phyloP scores from a whole-genome alignment of 92 coral and sea anemone genomes.

The Palythoa grandiflora region DNA sequence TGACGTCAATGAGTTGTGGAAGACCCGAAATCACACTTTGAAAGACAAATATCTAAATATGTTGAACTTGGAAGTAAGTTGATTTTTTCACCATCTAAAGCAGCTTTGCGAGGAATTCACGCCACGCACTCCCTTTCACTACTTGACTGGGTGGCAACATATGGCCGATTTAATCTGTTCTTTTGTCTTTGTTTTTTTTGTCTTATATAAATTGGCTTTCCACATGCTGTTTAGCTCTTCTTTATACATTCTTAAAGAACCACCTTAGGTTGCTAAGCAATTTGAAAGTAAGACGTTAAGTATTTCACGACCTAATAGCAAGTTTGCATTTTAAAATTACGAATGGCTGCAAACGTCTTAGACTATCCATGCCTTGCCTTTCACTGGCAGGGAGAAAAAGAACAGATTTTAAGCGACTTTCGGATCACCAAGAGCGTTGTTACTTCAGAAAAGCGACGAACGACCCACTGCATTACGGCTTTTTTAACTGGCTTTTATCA shows the following conservation, averaged over 20 bases:
- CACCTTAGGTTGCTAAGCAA: slow-evolving; percentile 32
- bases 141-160: slow-evolving; percentile 32
- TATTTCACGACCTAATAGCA: background rate
- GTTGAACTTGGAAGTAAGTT: slow-evolving; percentile 1
- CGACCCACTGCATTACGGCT: background rate
- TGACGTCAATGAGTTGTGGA: background rate
- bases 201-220: slow-evolving; percentile 35
- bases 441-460: background rate
- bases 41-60: background rate
- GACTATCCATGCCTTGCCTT: background rate
- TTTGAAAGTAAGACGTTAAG: background rate
- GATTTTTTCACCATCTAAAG: slow-evolving; percentile 1
- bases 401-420: background rate
- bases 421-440: background rate
- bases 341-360: background rate
- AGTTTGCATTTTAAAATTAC: background rate
- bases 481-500: background rate
- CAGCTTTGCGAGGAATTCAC: slow-evolving; percentile 20
- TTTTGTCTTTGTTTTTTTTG: slow-evolving; percentile 16
- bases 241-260: slow-evolving; percentile 45
- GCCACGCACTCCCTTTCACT: background rate
- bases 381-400: background rate
- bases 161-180: slow-evolving; percentile 38
- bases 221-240: slow-evolving; percentile 44
- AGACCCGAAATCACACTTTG: background rate